Evolutionary conservation across 1,140 invertebrate genomes (phyloP), one percentile per base, ranked within the genome.

Genomic region (Drosophila nebulosa): DNA sequence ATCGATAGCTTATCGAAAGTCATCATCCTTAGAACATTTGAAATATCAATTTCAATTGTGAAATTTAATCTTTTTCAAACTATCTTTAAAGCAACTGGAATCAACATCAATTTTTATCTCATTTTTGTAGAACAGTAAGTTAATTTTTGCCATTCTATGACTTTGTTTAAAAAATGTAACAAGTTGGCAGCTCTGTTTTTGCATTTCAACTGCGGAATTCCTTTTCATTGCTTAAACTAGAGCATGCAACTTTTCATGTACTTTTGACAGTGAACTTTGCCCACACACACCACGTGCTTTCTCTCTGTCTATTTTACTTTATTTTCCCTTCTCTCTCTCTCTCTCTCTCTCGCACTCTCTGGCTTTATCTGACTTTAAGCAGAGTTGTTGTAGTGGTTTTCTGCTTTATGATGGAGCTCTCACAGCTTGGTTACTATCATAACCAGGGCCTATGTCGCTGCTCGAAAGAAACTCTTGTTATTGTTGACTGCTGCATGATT

Each of bases 401-500:
- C 16, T 46, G 18, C 39, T 46, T 18, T 46, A 46, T 55, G 51
- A 53, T 53, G 52, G 52, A 22, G 18, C 7, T 55, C 24, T 18
- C 26, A 46, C 21, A 18, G 39, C 21, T 46, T 46, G 39, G 39
- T 55, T 55, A 55, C 27, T 27, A 55, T 55, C 24, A 30, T 18
- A n/a, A 27, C 52, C 52, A 55, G 16, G 52, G 52, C 52, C 27
- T 24, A 32, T 12, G 30, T 55, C 50, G 21, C 21, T 18, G 10
- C 55, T 46, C 39, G 14, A 46, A 46, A 46, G 39, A 21, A 46
- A 35, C 18, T 70, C 51, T 57, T 71, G 36, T 60, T 71, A 56
- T 52, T 66, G 51, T 63, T 58, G 68, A 63, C 52, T 64, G 61
- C 26, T 73, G 60, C 53, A 59, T 60, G 56, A 61, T 70, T 65